Base-by-base conservation (phyloP, 1,140 invertebrate species). In the Drosophila suzukii region DNA sequence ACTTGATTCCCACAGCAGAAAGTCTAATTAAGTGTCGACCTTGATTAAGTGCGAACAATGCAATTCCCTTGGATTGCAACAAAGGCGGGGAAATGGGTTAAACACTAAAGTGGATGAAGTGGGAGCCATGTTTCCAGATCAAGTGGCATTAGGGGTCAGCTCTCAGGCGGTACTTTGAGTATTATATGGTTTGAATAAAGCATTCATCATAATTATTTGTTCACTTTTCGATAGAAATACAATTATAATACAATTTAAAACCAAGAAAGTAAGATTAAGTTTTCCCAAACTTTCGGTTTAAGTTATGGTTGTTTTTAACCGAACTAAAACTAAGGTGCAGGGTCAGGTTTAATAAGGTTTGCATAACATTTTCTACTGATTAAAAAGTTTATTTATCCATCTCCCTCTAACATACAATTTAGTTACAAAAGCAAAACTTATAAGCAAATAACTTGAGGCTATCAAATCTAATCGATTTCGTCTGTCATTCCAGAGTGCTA, bases 21-120 rank as follows among this genome's bases (percentile, higher is more conserved):
- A 73, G 67, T 53, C 66, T 72, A 46, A 73, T 59, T 61, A 73
- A 61, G 39, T 61, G 63, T 12, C 49, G 73, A 75, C 73, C 73
- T 75, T 75, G 72, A 75, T 73, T 60, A 61, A 72, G 49, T 24
- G 55, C 53, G 12, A 72, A 72, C 68, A 72, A 72, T 72, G 68
- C 13, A 11, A 54, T 36, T 27, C 5, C 27, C 27, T 27, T 34
- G 41, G 39, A 49, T 73, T 36, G 62, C 58, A 46, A 38, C 39
- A 59, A 62, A 55, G 27, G 39, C 34, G 17, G 32, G 44, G 65
- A 72, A 72, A 71, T 71, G 65, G 67, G 65, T 36, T 71, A 41
- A 70, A 13, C 43, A 24, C 11, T 11, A 11, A 11, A 56, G 13
- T 24, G 12, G 4, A 43, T 34, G n/a, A 6, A 51, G 36, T 32